Evolutionary conservation across 2,113 vertebrate genomes (phyloP).

Genomic region (Xiphorhynchus elegans): DNA sequence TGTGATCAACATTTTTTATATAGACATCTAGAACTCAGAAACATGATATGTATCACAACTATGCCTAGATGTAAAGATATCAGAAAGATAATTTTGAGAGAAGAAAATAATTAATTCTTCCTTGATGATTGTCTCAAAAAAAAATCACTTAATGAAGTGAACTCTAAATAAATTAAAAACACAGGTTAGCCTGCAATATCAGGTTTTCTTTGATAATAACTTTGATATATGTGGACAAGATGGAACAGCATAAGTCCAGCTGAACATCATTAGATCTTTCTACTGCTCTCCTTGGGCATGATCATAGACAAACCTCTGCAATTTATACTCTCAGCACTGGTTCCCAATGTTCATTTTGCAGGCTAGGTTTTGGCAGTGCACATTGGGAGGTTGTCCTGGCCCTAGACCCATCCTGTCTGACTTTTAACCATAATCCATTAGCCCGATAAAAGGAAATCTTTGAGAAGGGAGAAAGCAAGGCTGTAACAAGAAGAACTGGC

Average conservation of each 20-base stretch:
- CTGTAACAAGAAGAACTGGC: not conserved
- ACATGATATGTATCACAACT: not conserved
- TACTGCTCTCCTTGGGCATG: not conserved
- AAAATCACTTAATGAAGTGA: not conserved
- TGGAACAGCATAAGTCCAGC: not conserved
- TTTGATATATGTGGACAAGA: not conserved
- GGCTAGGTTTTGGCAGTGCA: not conserved
- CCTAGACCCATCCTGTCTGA: not conserved
- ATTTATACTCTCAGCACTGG: not conserved
- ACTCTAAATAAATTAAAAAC: not conserved
- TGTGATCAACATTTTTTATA: constrained; percentile 1
- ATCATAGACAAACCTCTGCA: not conserved
- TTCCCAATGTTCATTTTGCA: not conserved
- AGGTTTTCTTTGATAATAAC: not conserved
- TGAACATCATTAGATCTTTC: not conserved
- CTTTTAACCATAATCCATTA: not conserved
- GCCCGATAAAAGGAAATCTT: not conserved
- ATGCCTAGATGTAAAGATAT: not conserved
- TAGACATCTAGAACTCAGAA: not conserved
- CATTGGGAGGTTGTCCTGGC: not conserved
- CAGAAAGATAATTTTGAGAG: not conserved
- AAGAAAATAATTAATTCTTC: not conserved
- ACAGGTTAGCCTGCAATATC: not conserved
- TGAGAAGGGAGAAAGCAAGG: not conserved
- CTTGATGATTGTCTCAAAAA: not conserved